These are phyloP conservation scores for Pseudomugil tenellus DNA, from an alignment of 2,797 vertebrate genomes.

Conservation along the genomic window DNA sequence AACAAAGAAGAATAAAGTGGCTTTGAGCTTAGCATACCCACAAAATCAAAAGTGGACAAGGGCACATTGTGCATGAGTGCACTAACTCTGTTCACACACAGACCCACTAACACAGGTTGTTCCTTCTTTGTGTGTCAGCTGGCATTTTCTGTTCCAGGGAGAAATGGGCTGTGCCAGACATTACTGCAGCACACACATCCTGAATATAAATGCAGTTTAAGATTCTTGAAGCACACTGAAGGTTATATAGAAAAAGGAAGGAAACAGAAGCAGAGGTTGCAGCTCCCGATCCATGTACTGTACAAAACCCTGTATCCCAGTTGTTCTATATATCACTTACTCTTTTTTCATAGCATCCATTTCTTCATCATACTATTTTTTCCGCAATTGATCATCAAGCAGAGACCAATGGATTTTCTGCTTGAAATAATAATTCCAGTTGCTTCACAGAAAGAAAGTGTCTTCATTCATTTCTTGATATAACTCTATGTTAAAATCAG, in stretches of 20 bases:
- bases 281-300: not conserved
- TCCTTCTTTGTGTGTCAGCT: conserved; percentile 8
- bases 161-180: conserved; percentile 28
- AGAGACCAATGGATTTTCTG: conserved; percentile 9
- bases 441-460: conserved; percentile 1
- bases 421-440: conserved; percentile 26
- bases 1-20: not conserved
- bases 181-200: conserved; percentile 4
- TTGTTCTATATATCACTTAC: conserved; percentile 1
- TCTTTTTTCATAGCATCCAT: conserved; percentile 20
- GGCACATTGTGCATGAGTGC: not conserved
- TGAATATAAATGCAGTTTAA: conserved; percentile 31
- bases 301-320: not conserved
- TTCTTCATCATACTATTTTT: conserved; percentile 32
- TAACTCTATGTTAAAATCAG: not conserved
- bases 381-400: conserved; percentile 18
- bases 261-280: not conserved
- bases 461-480: too few relatives aligned
- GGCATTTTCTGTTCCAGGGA: conserved; percentile 10
- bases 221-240: conserved; percentile 11
- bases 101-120: conserved; percentile 6
- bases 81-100: conserved; percentile 3
- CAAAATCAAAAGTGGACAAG: not conserved
- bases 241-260: conserved; percentile 5
- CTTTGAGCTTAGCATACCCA: conserved; percentile 2